Conservation (phyloP, 2,888 invertebrate genomes). For the Standfussiana lucernea region DNA sequence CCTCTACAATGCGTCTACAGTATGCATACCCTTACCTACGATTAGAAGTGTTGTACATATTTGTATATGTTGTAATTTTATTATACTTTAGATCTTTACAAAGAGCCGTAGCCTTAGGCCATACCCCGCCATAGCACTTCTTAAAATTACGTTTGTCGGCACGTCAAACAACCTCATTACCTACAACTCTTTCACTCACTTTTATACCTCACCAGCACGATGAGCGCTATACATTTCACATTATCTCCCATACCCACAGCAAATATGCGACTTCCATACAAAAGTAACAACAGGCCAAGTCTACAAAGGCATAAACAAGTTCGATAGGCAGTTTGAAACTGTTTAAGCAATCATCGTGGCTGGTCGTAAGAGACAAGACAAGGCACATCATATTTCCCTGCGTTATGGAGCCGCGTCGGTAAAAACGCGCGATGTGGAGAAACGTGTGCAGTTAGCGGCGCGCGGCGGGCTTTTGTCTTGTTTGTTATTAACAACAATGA, state of each 20-base stretch:
- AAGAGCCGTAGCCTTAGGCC: conserved; percentile 13
- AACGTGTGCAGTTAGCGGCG: conserved; percentile 83
- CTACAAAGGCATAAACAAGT: conserved; percentile 66
- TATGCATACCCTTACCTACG: not conserved
- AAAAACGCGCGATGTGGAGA: conserved; percentile 73
- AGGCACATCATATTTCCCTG: conserved; percentile 73
- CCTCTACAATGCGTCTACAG: not conserved
- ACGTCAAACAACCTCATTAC: conserved; percentile 43
- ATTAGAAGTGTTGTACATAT: not conserved
- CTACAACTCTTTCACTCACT: conserved; percentile 16
- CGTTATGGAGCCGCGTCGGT: conserved; percentile 71
- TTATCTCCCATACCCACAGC: conserved; percentile 32
- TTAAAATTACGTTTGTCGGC: conserved; percentile 48
- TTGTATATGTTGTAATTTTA: conserved; percentile 1
- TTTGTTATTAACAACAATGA: conserved; percentile 88
- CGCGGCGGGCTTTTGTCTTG: conserved; percentile 83
- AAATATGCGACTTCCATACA: conserved; percentile 55
- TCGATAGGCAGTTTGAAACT: conserved; percentile 67
- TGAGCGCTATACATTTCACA: conserved; percentile 17
- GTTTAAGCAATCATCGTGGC: conserved; percentile 71
- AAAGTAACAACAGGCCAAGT: conserved; percentile 52
- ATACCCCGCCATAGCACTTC: not conserved
- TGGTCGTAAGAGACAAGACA: conserved; percentile 64
- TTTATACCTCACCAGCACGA: conserved; percentile 11
- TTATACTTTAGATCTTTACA: not conserved